A percentile compares a stretch with the other conserved stretches of the same genome.
phyloP scores from a whole-genome alignment of 2,113 vertebrate species.

The Ceyx cyanopectus region DNA sequence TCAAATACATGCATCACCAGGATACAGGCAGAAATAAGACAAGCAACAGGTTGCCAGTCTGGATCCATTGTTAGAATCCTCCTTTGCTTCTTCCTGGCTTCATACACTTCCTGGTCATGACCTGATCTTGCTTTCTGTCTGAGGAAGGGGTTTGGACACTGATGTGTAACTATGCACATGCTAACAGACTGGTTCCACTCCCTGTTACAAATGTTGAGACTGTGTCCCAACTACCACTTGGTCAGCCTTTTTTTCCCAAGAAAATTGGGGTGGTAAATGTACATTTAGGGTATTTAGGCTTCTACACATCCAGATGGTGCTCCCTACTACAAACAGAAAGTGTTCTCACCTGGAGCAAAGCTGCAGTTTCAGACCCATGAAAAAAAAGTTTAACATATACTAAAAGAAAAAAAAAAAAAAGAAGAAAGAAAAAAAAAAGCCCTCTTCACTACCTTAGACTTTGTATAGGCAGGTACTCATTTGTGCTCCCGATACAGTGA shows the following conservation, averaged over 20 bases:
- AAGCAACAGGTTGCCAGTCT: background rate
- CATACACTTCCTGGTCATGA: background rate
- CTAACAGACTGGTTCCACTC: rapidly evolving
- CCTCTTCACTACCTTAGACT: background rate
- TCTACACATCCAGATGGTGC: rapidly evolving
- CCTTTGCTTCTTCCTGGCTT: background rate
- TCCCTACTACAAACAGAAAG: background rate
- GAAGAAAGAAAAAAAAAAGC: background rate
- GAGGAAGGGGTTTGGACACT: background rate
- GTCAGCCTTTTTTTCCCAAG: background rate
- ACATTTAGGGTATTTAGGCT: background rate
- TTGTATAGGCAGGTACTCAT: background rate
- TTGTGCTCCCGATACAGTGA: background rate
- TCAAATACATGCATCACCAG: rapidly evolving
- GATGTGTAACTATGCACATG: background rate
- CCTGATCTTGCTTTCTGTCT: background rate
- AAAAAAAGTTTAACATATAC: background rate
- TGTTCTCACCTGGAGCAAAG: background rate
- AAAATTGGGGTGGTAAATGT: background rate
- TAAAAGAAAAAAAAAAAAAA: background rate
- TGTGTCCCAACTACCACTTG: rapidly evolving
- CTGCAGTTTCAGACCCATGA: background rate
- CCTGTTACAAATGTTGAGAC: background rate
- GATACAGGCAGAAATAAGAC: background rate
- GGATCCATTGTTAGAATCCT: background rate